A percentile compares a stretch with the other conserved stretches of the same genome.
These are phyloP conservation scores for Capitulum mitella DNA, from an alignment of 2,888 invertebrate species.

Conservation along the genomic window DNA sequence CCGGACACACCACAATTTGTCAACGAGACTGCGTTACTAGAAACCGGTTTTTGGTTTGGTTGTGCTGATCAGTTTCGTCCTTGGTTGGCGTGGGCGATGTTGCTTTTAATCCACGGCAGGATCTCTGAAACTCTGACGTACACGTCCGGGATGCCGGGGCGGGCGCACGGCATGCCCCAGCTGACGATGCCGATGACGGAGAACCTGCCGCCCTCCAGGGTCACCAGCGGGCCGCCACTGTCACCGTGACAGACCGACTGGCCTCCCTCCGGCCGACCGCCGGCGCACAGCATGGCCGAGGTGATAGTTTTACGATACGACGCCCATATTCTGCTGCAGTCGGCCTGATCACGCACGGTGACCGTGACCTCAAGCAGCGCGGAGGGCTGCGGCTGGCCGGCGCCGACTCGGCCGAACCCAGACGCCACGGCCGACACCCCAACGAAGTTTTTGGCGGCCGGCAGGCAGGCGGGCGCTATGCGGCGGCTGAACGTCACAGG, in stretches of 20 bases:
- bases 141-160: background rate
- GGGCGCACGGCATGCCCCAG: constrained; percentile 9
- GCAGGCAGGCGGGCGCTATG: background rate
- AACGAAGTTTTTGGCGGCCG: background rate
- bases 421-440: background rate
- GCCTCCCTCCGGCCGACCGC: background rate
- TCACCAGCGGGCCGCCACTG: constrained; percentile 24
- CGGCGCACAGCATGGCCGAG: too few species aligned
- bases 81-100: background rate
- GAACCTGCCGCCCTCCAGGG: constrained; percentile 21
- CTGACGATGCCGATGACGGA: constrained; percentile 14
- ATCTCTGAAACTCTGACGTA: constrained; percentile 6
- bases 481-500: background rate
- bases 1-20: too few species aligned
- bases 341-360: background rate
- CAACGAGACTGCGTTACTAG: too few species aligned
- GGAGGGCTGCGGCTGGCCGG: background rate
- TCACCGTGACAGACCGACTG: constrained; percentile 1
- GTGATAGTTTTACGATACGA: background rate
- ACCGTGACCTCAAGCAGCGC: background rate
- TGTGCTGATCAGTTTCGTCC: too few species aligned
- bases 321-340: background rate
- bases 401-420: background rate
- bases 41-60: too few species aligned
- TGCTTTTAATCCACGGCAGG: background rate